Evolutionary conservation across 1,140 invertebrate genomes (phyloP).

Genomic region (Drusus annulatus): DNA sequence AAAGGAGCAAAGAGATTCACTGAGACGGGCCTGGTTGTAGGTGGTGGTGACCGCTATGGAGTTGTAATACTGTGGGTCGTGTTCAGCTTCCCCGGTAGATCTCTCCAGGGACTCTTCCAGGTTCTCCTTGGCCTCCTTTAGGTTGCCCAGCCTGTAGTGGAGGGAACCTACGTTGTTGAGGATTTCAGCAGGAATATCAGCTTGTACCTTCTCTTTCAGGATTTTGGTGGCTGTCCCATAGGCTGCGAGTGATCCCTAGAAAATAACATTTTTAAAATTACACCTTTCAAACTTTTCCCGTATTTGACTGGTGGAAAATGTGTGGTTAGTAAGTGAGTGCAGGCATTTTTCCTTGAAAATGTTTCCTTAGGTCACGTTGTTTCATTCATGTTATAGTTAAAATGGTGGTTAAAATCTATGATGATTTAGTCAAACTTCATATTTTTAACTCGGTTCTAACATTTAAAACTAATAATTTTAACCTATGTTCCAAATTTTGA

Average conservation of each 20-base stretch:
- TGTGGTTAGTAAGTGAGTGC: too few relatives aligned
- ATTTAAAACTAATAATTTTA: too few relatives aligned
- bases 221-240: constrained; percentile 96
- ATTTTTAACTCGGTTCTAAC: too few relatives aligned
- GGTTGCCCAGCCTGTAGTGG: constrained; percentile 90
- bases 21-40: constrained; percentile 95
- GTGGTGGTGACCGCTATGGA: constrained; percentile 97
- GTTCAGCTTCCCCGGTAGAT: constrained; percentile 85
- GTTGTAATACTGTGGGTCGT: constrained; percentile 95
- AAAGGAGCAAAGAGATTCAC: constrained; percentile 93
- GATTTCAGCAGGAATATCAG: constrained; percentile 97
- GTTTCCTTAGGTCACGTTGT: too few relatives aligned
- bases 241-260: constrained; percentile 83
- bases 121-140: constrained; percentile 88
- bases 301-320: too few relatives aligned
- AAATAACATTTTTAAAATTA: constrained; percentile 1
- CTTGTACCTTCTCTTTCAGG: constrained; percentile 92
- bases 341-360: too few relatives aligned
- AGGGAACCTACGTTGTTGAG: constrained; percentile 97
- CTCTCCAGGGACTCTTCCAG: constrained; percentile 87
- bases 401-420: too few relatives aligned
- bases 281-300: neutral
- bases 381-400: too few relatives aligned
- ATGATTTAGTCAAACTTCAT: too few relatives aligned
- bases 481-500: too few relatives aligned